Base-by-base conservation (phyloP, 2,888 invertebrate genomes). In the Epirrhoe tristata region DNA sequence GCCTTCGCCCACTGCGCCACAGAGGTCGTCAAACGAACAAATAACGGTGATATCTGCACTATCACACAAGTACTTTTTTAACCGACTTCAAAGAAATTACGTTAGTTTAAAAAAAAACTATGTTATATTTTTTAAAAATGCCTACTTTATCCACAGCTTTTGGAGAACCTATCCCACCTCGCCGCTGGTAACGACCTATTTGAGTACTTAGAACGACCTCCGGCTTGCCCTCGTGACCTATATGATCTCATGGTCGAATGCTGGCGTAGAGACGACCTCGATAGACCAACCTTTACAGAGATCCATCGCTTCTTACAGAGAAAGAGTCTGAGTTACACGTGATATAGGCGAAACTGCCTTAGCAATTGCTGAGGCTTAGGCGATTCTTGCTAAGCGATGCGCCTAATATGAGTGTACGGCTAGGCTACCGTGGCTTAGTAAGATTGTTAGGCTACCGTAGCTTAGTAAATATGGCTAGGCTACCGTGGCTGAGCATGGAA, bases 181-280 rank as follows among this genome's bases (percentile, higher is more conserved):
- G 94, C 96, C 81, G 94, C 94, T 59, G 94, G 95, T 82, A 94
- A 95, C 76, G 95, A 94, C 6, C 81, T 93, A 70, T 96, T 94
- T 90, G 94, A 94, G 78, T 90, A 91, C 80, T 93, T 97, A 58
- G 95, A 95, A 36, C 95, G 96, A 2, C 58, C 59, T 10, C 10
- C 31, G 6, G 55, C 59, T 39, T 96, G 96, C 72, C 96, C 97
- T 54, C 96, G 97, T 82, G 97, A 98, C 89, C 95, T 98, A 72
- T 97, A 96, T 93, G 97, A 97, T 80, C 93, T 98, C 75, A 97
- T 98, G 96, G 89, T 95, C 72, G 97, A 97, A 81, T 98, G 98
- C 86, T 98, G 98, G 98, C 95, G 96, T 69, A 94, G 96, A 48
- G 96, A 96, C 78, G 97, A 96, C 66, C 87, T 91, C 58, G 96